Evolutionary conservation across 2,888 invertebrate genomes (phyloP), one percentile per base, ranked within the genome.

Genomic region (Clostera curtula): DNA sequence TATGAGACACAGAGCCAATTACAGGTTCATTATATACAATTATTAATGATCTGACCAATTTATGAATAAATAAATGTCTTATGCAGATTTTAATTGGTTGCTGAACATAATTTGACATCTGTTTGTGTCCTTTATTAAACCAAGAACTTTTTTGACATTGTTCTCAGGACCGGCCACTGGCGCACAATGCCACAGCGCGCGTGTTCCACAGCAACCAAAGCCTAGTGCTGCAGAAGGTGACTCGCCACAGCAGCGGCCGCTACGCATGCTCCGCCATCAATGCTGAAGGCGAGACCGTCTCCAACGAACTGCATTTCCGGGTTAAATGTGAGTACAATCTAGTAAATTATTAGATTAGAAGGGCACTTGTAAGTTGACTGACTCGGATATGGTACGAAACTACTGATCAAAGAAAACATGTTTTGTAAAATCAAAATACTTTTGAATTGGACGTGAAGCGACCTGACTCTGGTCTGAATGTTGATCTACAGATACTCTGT

Each of bases 161-260:
- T 37, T 27, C 2, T 3, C 86, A 95, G 95, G 93, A 91, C 38
- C 86, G 89, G 27, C 84, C 91, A 39, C 76, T 96, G 54, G 91
- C 90, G 50, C 94, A 95, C 84, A 95, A 96, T 77, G 90, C 92
- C 54, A 90, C 93, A 23, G 93, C 94, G 28, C 88, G 95, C 40
- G 91, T 96, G 53, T 93, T 96, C 64, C 90, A 93, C 71, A 94
- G 94, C 72, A 95, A 95, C 86, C 95, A 96, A 80, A 95, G 95
- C 67, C 86, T 96, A 47, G 96, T 96, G 38, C 88, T 96, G 60
- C 96, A 96, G 79, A 92, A 91, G 79, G 94, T 96, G 52, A 93
- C 93, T 36, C 87, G 93, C 42, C 89, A 90, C 69, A 93, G 91
- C 68, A 93, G 93, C 43, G 96, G 96, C 40, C 88, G 89, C 51